These are phyloP conservation scores for Chouioia cunea DNA, from an alignment of 2,888 invertebrate genomes.

Conservation along the genomic window DNA sequence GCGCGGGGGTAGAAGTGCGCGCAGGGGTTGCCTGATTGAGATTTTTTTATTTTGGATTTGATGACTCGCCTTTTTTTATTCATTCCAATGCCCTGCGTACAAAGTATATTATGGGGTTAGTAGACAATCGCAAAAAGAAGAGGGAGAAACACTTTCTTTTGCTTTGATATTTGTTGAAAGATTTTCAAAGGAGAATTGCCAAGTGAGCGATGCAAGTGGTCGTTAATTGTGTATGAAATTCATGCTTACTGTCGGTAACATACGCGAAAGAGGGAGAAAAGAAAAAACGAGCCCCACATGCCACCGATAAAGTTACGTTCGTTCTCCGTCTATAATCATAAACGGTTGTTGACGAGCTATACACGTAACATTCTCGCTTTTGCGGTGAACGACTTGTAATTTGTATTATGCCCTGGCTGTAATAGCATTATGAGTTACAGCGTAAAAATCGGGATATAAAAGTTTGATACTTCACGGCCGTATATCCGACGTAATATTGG, in stretches of 20 bases:
- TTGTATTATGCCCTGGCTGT: conserved; percentile 14
- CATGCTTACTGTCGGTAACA: not conserved
- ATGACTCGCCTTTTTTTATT: too few relatives aligned
- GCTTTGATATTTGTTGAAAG: not conserved
- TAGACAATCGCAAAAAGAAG: too few relatives aligned
- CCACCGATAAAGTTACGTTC: conserved; percentile 30
- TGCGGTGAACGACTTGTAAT: conserved; percentile 37
- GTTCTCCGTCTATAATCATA: conserved; percentile 40
- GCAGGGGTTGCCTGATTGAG: conserved; percentile 12
- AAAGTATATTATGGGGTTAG: too few relatives aligned
- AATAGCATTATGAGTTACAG: not conserved
- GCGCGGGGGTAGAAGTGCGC: not conserved
- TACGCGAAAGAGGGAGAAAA: conserved; percentile 27
- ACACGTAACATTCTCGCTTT: conserved; percentile 2
- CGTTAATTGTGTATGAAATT: too few relatives aligned
- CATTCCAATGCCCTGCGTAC: too few relatives aligned
- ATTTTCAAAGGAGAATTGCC: not conserved
- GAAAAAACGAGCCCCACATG: conserved; percentile 14
- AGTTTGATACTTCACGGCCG: too few relatives aligned
- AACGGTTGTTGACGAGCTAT: conserved; percentile 15
- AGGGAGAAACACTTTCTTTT: too few relatives aligned
- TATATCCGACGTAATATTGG: too few relatives aligned
- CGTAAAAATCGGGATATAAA: conserved; percentile 4
- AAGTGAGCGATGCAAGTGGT: too few relatives aligned
- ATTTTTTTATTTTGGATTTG: too few relatives aligned